phyloP scores from a whole-genome alignment of 2,888 invertebrate species.

The Brachylomia viminalis region DNA sequence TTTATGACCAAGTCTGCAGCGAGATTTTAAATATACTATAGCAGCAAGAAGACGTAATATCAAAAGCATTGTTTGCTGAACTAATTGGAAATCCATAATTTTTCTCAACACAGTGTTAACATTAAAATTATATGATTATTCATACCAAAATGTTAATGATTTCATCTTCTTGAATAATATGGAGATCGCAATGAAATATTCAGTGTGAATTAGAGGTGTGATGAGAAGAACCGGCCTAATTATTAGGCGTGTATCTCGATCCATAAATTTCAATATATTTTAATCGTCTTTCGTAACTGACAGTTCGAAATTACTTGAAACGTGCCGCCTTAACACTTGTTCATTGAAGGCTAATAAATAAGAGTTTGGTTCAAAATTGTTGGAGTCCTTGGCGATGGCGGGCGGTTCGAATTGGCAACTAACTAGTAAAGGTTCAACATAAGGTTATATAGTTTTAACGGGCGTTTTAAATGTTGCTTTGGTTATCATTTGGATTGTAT shows the following conservation, averaged over 20 bases:
- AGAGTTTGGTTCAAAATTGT: slow-evolving; percentile 13
- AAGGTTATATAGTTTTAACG: neutral
- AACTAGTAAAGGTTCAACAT: neutral
- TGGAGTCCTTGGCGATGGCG: slow-evolving; percentile 36
- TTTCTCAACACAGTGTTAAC: slow-evolving; percentile 24
- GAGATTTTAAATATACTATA: too few species aligned
- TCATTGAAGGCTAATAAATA: slow-evolving; percentile 29
- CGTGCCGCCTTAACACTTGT: slow-evolving; percentile 54
- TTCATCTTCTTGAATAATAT: slow-evolving; percentile 81
- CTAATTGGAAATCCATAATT: slow-evolving; percentile 42
- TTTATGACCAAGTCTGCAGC: too few species aligned
- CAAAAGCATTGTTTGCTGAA: slow-evolving; percentile 24
- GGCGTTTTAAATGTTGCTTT: neutral
- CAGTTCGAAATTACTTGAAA: slow-evolving; percentile 55
- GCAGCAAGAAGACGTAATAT: neutral
- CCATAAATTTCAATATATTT: slow-evolving; percentile 80
- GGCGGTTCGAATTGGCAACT: slow-evolving; percentile 12
- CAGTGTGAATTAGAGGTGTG: slow-evolving; percentile 81
- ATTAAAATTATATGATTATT: slow-evolving; percentile 60
- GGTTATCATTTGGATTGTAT: neutral
- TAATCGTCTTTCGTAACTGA: slow-evolving; percentile 61
- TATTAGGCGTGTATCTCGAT: slow-evolving; percentile 77
- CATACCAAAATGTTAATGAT: slow-evolving; percentile 66
- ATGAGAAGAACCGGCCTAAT: slow-evolving; percentile 67
- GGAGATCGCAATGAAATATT: slow-evolving; percentile 84